Evolutionary conservation across 2,797 vertebrate genomes (phyloP).

Genomic region (Hozukius guyotensis): DNA sequence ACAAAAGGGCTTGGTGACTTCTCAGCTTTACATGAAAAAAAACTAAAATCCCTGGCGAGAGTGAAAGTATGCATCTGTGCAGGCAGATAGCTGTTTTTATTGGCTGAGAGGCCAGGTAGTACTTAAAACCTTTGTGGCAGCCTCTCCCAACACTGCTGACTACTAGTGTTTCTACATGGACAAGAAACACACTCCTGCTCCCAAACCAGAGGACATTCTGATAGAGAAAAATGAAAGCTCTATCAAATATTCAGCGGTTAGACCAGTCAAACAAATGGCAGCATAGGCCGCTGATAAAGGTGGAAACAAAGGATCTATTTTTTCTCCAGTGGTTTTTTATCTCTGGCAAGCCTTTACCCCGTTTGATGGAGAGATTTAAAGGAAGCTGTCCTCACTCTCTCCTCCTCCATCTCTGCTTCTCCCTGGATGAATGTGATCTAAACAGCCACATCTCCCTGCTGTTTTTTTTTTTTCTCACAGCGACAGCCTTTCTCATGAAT

Average conservation of each 20-base stretch:
- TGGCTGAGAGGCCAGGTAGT: slow-evolving; percentile 70
- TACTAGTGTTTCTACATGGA: slow-evolving; percentile 54
- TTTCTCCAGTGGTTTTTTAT: slow-evolving; percentile 48
- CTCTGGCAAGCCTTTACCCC: slow-evolving; percentile 42
- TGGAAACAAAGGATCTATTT: slow-evolving; percentile 47
- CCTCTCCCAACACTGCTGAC: slow-evolving; percentile 65
- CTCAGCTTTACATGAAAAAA: slow-evolving; percentile 44
- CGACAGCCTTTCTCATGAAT: slow-evolving; percentile 83
- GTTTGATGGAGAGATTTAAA: slow-evolving; percentile 77
- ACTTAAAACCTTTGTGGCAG: slow-evolving; percentile 63
- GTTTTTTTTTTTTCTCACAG: slow-evolving; percentile 34
- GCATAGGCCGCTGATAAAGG: slow-evolving; percentile 30
- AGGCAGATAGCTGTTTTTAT: slow-evolving; percentile 77
- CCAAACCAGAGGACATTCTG: slow-evolving; percentile 26
- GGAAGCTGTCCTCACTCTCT: slow-evolving; percentile 52
- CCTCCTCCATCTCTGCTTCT: slow-evolving; percentile 51
- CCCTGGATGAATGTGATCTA: slow-evolving; percentile 72
- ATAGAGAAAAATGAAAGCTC: slow-evolving; percentile 26
- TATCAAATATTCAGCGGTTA: slow-evolving; percentile 20
- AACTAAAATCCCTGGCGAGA: slow-evolving; percentile 58
- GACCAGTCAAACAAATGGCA: slow-evolving; percentile 9
- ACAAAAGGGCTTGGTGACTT: slow-evolving; percentile 58
- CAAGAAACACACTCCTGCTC: slow-evolving; percentile 37
- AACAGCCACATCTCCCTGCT: slow-evolving; percentile 69
- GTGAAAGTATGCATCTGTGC: slow-evolving; percentile 72